Percentiles rank a stretch among this genome's conserved stretches.
These are phyloP conservation scores for Synanthedon formicaeformis DNA, from an alignment of 2,888 invertebrate species.

Conservation along the genomic window DNA sequence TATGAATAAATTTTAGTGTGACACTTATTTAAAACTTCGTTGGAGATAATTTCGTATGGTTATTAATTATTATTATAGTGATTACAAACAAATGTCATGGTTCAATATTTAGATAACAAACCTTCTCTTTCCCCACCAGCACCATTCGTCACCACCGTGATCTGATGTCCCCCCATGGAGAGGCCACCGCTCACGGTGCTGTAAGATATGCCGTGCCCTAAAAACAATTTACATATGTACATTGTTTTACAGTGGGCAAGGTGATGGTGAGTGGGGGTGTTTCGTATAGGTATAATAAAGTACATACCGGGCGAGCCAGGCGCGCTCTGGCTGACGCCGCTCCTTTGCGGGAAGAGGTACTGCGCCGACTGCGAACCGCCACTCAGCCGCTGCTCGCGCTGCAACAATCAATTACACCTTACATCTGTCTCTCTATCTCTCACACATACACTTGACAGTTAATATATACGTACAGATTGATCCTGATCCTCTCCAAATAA, in stretches of 20 bases:
- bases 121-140: conserved; percentile 70
- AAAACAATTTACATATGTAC: neutral
- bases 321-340: conserved; percentile 73
- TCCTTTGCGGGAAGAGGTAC: conserved; percentile 76
- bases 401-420: conserved; percentile 1
- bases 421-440: too few relatives aligned
- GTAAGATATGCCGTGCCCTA: conserved; percentile 61
- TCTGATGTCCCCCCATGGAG: conserved; percentile 71
- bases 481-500: conserved; percentile 72
- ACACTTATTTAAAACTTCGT: too few relatives aligned
- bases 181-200: conserved; percentile 55
- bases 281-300: neutral
- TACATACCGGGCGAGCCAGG: conserved; percentile 74
- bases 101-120: too few relatives aligned
- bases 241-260: neutral
- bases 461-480: conserved; percentile 31
- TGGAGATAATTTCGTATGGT: neutral
- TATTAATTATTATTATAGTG: too few relatives aligned
- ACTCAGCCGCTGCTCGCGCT: conserved; percentile 9
- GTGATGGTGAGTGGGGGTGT: neutral
- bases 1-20: too few relatives aligned
- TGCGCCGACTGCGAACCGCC: conserved; percentile 34
- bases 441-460: too few relatives aligned
- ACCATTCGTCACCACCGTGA: conserved; percentile 70
- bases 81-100: too few relatives aligned